Base-by-base conservation (phyloP, 1,140 invertebrate species). In the Nixonia krombeini region DNA sequence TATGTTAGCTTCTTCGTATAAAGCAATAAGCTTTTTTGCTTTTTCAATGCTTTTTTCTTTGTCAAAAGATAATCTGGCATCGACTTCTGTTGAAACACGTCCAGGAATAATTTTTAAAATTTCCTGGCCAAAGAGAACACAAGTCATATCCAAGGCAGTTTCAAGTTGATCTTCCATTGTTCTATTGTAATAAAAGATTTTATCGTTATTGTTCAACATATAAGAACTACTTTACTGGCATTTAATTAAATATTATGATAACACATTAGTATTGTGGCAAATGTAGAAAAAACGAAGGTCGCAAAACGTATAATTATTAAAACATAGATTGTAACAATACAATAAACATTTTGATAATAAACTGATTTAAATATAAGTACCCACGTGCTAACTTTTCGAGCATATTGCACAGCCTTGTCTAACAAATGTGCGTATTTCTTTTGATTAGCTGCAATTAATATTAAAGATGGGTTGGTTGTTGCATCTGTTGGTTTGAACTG, bases 401-500 rank as follows among this genome's bases (percentile, higher is more conserved):
- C 97, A 89, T 94, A 96, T 57, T 91, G 89, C 7, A 98, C 89
- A 38, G 98, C 97, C 81, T 96, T 93, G 52, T 95, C 89, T 50
- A 99, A 90, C 12, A 99, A 85, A 58, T 91, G 87, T 73, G 93
- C 89, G 82, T 99, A 99, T 76, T 96, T 93, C 9, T 95, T 91
- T 88, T 97, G 92, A 72, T 88, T 92, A 13, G 97, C 92, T 8
- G 98, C 98, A 57, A 93, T 92, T 47, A 99, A 86, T 56, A 99
- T 98, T 1, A 99, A 87, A 1, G 97, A 99, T 5, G 98, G 98
- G 86, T 99, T 99, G 13, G 98, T 99, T 0, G 98, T 99, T 9
- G 97, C 97, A 93, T 99, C 98, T n/a, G 95, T 98, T 7, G 98
- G 98, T 80, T 96, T 94, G 85, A 97, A 99, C 70, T 93, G 91